phyloP scores from a whole-genome alignment of 2,113 vertebrate genomes.

The Mystacornis crossleyi region DNA sequence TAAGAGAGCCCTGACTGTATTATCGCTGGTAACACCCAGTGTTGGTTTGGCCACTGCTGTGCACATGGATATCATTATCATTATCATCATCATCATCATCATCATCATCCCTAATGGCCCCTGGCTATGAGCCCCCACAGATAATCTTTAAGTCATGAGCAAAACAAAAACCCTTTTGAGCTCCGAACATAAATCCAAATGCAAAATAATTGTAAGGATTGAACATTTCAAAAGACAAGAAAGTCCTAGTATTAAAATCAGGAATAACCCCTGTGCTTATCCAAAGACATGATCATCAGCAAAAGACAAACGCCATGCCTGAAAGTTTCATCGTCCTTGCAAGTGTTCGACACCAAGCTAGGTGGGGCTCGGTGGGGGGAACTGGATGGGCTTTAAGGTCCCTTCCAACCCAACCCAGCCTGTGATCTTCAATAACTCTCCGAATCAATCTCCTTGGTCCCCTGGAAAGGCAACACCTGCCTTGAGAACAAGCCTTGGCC shows the following conservation, averaged over 20 bases:
- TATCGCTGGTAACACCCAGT: fast-evolving
- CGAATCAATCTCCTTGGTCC: not conserved
- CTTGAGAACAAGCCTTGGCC: not conserved
- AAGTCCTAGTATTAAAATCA: not conserved
- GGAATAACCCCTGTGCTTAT: not conserved
- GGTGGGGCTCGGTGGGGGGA: not conserved
- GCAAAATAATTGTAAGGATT: not conserved
- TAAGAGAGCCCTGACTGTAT: not conserved
- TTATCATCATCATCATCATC: too few species aligned
- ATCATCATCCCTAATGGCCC: not conserved
- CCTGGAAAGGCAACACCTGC: not conserved
- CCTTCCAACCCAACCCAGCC: not conserved
- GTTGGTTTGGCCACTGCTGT: not conserved
- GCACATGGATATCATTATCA: not conserved
- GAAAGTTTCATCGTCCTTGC: not conserved
- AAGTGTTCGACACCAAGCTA: fast-evolving
- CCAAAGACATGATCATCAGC: not conserved
- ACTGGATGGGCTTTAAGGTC: not conserved
- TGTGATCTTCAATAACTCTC: not conserved
- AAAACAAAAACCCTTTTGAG: not conserved
- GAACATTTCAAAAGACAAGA: not conserved
- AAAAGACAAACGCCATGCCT: not conserved
- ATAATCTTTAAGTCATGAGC: not conserved
- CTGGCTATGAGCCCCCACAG: fast-evolving
- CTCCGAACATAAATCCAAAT: not conserved